Base-by-base conservation (phyloP, 2,888 invertebrate species). In the Cataglyphis rosenhaueri region DNA sequence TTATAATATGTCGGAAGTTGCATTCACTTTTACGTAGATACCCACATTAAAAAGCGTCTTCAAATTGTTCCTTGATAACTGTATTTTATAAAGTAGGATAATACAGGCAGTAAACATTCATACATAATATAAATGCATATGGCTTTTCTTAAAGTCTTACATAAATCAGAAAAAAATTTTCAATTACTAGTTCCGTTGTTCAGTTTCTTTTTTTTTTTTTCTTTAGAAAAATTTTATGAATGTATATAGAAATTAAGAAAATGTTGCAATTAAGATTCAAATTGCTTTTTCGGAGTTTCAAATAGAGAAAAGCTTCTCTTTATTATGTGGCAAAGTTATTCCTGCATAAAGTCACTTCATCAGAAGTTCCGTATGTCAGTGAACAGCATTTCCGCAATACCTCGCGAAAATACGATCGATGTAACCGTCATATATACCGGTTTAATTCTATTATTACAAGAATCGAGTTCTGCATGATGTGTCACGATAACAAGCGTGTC, bases 401-500 rank as follows among this genome's bases (percentile, higher is more conserved):
- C 9, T 68, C 59, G 61, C 29, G 0, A 76, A 79, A 79, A 70
- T 82, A 66, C 65, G 65, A 76, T 76, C 65, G 57, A 18, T 35
- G n/a, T 76, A 66, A 66, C 65, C 15, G 48, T 8, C 35, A 57
- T 57, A 75, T 44, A 61, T 48, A 32, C n/a, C 38, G 61, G 25
- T 66, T 66, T 32, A 44, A 75, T 82, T 66, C 76, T 82, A 52
- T 78, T 82, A 82, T 82, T 76, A 78, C 68, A 68, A 61, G 76
- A 61, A 76, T 52, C 66, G n/a, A 35, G 75, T 75, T 82, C 55
- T 59, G 44, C 44, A n/a, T 29, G 76, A 78, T 18, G 44, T 41
- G 48, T 61, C 61, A 6, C 15, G 18, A 10, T 76, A 78, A 82
- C 41, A 78, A 68, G 61, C 32, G 9, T 25, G 59, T 41, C 44